Percentiles rank a stretch among this genome's conserved stretches.
Conservation (phyloP, 2,113 vertebrate genomes). For the Bubo blakistoni region DNA sequence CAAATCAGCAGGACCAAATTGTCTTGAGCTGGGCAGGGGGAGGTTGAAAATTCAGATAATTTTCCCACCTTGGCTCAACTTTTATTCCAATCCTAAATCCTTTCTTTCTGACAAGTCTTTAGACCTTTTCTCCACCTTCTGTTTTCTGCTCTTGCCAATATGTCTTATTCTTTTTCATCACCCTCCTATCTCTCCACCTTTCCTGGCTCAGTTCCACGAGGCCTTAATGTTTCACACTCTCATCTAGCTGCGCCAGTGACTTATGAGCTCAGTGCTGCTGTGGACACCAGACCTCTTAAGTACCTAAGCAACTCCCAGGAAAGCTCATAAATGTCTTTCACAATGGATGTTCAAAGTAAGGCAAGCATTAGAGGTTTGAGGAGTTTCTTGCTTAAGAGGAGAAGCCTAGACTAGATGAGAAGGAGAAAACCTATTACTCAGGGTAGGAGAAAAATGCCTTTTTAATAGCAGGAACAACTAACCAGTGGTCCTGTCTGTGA, state of each 20-base stretch:
- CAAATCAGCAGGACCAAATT: not conserved
- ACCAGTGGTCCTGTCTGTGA: not conserved
- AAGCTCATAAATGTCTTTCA: conserved; percentile 26
- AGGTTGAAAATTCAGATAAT: not conserved
- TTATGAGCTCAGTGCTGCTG: not conserved
- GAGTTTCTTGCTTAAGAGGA: not conserved
- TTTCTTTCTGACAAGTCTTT: not conserved
- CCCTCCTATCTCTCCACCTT: not conserved
- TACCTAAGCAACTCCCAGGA: conserved; percentile 2
- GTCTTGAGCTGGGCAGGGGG: not conserved
- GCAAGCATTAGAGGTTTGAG: not conserved
- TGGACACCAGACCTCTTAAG: conserved; percentile 25
- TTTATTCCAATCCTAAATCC: not conserved
- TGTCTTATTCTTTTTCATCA: not conserved
- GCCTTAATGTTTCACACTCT: not conserved
- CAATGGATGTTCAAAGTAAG: not conserved
- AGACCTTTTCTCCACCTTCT: not conserved
- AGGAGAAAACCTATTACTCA: not conserved
- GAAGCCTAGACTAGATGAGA: not conserved
- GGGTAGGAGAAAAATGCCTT: not conserved
- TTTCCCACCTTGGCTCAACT: not conserved
- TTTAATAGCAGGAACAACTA: not conserved
- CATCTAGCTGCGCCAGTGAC: not conserved
- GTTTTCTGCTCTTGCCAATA: not conserved
- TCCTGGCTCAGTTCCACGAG: conserved; percentile 9